Evolutionary conservation across 2,113 vertebrate species (phyloP), one percentile per base, ranked within the genome.

Genomic region (Phrynocephalus versicolor): DNA sequence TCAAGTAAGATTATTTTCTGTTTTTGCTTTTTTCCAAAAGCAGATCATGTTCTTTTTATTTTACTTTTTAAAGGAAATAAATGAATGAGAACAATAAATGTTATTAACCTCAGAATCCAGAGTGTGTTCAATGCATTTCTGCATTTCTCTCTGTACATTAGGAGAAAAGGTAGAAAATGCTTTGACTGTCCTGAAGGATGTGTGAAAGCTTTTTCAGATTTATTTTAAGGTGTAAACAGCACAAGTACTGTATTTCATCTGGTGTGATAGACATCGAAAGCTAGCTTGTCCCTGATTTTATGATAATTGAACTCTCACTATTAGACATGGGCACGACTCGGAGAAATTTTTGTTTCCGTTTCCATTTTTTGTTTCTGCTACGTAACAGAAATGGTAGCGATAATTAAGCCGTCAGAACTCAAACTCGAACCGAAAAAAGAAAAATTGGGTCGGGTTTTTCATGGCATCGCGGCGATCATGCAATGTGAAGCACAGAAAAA

Each of bases 1-100:
- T 33, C 1, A 82, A 88, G 19, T 0, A 0, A 12, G 76, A 81
- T 69, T 88, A 0, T 0, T 8, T 83, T 37, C 55, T 84, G 27
- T 8, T 33, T 89, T 90, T 92, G 67, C 67, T n/a, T 25, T n/a
- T 10, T 60, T 14, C 37, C 41, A 27, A 87, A 91, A 85, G 3
- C 1, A 82, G 30, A 0, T 15, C 82, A 78, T 41, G 33, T 81
- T 25, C 27, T 67, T 65, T 65, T 67, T 30, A n/a, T 14, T 27
- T 27, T 30, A 21, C 21, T 1, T 19, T 64, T 78, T 57, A 90
- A 90, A 65, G 65, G 55, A 81, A 57, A 65, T 60, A 55, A 81
- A 57, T 55, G 9, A 81, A 81, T 71, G 15, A 21, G 88, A 92
- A 92, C 86, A 89, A 79, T 37, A 88, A 69, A 77, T 41, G 60